Evolutionary conservation across 2,888 invertebrate genomes (phyloP).

Genomic region (Nezara viridula): DNA sequence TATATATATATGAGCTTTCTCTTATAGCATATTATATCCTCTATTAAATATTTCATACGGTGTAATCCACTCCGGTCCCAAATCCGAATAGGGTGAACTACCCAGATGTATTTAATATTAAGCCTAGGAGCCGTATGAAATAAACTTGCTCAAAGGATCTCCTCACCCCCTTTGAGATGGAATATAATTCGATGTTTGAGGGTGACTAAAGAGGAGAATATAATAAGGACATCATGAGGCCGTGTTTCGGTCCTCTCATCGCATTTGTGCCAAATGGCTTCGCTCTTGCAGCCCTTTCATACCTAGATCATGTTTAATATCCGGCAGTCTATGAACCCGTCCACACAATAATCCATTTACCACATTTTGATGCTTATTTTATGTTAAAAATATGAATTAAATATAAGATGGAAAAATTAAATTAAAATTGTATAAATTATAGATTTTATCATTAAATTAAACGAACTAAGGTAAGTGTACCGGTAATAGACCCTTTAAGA

Average conservation of each 20-base stretch:
- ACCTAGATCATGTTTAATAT: neutral
- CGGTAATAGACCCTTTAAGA: no score
- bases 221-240: neutral
- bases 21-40: no score
- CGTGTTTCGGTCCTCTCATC: neutral
- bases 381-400: neutral
- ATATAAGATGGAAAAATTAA: no score
- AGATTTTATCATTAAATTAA: no score
- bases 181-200: conserved; percentile 14
- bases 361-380: neutral
- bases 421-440: no score
- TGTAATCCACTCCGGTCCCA: neutral
- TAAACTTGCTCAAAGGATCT: neutral
- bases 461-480: no score
- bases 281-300: neutral
- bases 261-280: neutral
- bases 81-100: neutral
- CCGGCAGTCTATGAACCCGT: neutral
- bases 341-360: neutral
- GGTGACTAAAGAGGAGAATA: neutral
- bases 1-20: no score
- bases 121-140: neutral
- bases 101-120: neutral
- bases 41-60: no score
- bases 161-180: neutral